Evolutionary conservation across 1,140 invertebrate species (phyloP).

Genomic region (Camponotus floridanus): DNA sequence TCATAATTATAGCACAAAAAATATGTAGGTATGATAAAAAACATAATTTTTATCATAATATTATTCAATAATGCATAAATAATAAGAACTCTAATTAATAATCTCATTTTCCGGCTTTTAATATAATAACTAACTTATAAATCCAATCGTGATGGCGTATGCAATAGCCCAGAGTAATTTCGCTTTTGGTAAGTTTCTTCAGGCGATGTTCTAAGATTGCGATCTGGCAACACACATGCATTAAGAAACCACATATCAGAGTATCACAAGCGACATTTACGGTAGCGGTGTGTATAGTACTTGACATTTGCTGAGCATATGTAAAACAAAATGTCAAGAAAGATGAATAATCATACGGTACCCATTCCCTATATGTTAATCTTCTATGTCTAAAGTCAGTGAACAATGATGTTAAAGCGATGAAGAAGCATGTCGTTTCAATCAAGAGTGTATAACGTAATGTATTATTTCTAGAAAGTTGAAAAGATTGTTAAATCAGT

Average conservation of each 20-base stretch:
- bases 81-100: background rate
- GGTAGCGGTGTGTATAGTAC: background rate
- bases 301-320: constrained; percentile 49
- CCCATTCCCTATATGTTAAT: constrained; percentile 44
- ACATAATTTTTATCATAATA: background rate
- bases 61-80: background rate
- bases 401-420: background rate
- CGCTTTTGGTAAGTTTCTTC: background rate
- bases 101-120: background rate
- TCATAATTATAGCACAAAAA: background rate
- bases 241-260: constrained; percentile 62
- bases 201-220: constrained; percentile 66
- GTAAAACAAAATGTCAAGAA: background rate
- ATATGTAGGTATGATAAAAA: too few species aligned
- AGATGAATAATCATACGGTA: constrained; percentile 57
- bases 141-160: constrained; percentile 45
- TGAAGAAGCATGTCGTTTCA: background rate
- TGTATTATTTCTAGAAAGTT: background rate
- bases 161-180: background rate
- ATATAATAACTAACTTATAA: constrained; percentile 39
- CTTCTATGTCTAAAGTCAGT: constrained; percentile 34
- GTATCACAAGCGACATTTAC: constrained; percentile 53
- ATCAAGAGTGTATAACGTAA: constrained; percentile 25
- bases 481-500: background rate
- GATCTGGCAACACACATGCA: constrained; percentile 63